Percentiles rank a stretch among this genome's conserved stretches.
Evolutionary conservation across 2,113 vertebrate genomes (phyloP).

Genomic region (Ailurus styani): DNA sequence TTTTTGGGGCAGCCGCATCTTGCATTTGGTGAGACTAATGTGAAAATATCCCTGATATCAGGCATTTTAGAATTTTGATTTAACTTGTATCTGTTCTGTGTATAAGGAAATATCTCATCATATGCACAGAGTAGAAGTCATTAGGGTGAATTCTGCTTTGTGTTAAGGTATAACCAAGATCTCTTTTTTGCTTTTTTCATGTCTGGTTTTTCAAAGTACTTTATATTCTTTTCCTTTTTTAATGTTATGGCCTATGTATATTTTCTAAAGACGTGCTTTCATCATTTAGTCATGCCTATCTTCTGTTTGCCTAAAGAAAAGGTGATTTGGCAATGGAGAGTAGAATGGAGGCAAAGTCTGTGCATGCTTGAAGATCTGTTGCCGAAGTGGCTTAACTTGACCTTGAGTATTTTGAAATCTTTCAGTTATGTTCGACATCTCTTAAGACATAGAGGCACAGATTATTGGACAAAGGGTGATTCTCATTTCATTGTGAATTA

Average conservation of each 20-base stretch:
- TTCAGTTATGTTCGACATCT: not conserved
- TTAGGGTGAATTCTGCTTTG: not conserved
- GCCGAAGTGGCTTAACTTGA: not conserved
- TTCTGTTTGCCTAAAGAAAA: not conserved
- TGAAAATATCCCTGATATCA: not conserved
- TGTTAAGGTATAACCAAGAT: not conserved
- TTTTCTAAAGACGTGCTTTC: slow-evolving; percentile 26
- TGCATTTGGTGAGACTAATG: not conserved
- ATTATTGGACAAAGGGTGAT: not conserved
- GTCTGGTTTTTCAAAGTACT: not conserved
- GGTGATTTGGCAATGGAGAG: slow-evolving; percentile 7
- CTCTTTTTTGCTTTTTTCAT: not conserved
- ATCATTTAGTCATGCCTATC: not conserved
- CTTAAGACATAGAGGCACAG: not conserved
- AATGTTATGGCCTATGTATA: not conserved
- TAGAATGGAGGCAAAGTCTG: slow-evolving; percentile 1
- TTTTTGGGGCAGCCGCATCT: not conserved
- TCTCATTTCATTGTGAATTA: not conserved
- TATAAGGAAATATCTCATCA: not conserved
- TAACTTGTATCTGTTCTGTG: not conserved
- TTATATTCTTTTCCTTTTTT: not conserved
- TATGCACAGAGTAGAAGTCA: not conserved
- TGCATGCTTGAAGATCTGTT: not conserved
- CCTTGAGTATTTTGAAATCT: slow-evolving; percentile 15
- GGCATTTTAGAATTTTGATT: not conserved